Base-by-base conservation (phyloP, 2,113 vertebrate genomes). In the Hypanus sabinus region DNA sequence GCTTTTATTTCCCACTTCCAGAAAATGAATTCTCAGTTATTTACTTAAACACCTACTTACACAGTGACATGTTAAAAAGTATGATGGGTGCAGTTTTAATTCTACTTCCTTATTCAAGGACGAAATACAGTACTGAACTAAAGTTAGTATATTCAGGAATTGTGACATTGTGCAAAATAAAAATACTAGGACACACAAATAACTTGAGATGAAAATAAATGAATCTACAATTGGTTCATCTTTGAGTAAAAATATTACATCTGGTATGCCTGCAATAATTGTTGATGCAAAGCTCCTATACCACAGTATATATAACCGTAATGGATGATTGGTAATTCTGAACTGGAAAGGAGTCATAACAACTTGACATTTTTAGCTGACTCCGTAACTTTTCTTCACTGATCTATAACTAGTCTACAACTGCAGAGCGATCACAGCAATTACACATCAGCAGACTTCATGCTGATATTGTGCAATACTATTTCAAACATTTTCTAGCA, bases 331-430 rank as follows among this genome's bases (percentile, higher is more conserved):
- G 70, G 91, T 65, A 73, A 46, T 30, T 55, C 38, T 70, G 65
- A 93, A 93, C 90, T 73, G 68, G 65, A 71, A 36, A 10, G 27
- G 90, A 73, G 68, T 73, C 36, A 73, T 70, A 93, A 73, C 68
- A 93, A 71, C 36, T 75, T 75, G 70, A 93, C 36, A 73, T 73
- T 73, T 75, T 33, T 93, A 73, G 24, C 68, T 93, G 70, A 93
- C 38, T 36, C 9, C 70, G 73, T 75, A 93, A 93, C 65, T 38
- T 71, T 75, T 93, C 68, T 55, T 93, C 7, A 93, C 22, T 71
- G 12, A 55, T 73, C 62, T 73, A 10, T 73, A 93, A 73, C 88
- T 70, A 36, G 14, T 70, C n/a, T 70, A 46, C 20, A 75, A 75
- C 73, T 73, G 65, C 16, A 71, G 24, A 55, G 20, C 14, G 36